Percentiles rank a stretch among this genome's conserved stretches.
phyloP scores from a whole-genome alignment of 2,888 invertebrate genomes.

The Nebria salina region DNA sequence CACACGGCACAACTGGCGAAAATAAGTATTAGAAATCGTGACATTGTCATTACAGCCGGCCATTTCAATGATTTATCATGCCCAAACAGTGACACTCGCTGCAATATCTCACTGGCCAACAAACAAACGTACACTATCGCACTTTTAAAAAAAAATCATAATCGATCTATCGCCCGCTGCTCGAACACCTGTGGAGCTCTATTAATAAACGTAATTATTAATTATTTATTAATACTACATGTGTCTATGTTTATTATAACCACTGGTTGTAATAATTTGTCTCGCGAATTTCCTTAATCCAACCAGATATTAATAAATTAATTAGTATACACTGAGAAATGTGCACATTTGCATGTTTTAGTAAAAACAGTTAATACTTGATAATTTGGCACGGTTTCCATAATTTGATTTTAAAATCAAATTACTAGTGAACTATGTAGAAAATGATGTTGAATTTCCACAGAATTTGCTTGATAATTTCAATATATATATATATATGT shows the following conservation, averaged over 20 bases:
- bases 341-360: too few species aligned
- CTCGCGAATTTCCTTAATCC: not conserved
- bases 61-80: not conserved
- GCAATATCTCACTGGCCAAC: conserved; percentile 6
- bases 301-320: not conserved
- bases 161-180: conserved; percentile 32
- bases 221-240: conserved; percentile 14
- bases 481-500: too few species aligned
- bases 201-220: conserved; percentile 26
- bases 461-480: too few species aligned
- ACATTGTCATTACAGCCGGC: conserved; percentile 33
- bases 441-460: too few species aligned
- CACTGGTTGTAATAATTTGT: not conserved
- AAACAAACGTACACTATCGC: not conserved
- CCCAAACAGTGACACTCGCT: conserved; percentile 22
- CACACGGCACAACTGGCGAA: conserved; percentile 15
- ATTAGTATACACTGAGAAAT: not conserved
- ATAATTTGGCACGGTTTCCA: too few species aligned
- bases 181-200: conserved; percentile 17
- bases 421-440: too few species aligned
- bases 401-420: too few species aligned
- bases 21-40: conserved; percentile 40
- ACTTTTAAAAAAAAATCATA: conserved; percentile 7
- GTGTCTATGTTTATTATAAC: conserved; percentile 1
- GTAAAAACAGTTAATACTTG: too few species aligned